Percentiles rank a stretch among this genome's conserved stretches.
phyloP scores from a whole-genome alignment of 2,888 invertebrate genomes.

The Drosophila koepferae region DNA sequence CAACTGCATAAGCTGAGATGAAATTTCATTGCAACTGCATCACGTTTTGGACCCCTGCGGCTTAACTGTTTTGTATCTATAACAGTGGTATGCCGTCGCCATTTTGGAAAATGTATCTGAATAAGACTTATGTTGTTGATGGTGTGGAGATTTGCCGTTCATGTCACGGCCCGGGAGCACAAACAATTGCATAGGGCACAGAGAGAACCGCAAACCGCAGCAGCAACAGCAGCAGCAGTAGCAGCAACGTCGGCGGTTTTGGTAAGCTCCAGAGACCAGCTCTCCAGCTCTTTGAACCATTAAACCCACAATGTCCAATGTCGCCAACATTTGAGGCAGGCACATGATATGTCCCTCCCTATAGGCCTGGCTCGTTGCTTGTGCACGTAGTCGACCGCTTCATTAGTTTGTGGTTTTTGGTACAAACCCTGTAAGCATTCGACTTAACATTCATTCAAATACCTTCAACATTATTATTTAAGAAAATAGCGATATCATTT shows the following conservation, averaged over 20 bases:
- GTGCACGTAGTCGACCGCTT: slow-evolving; percentile 46
- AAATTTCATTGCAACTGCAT: slow-evolving; percentile 56
- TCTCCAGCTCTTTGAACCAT: slow-evolving; percentile 65
- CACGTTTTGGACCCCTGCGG: slow-evolving; percentile 65
- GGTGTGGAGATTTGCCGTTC: slow-evolving; percentile 15
- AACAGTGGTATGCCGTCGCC: slow-evolving; percentile 54
- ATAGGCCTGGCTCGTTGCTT: slow-evolving; percentile 12
- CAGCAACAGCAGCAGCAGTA: slow-evolving; percentile 44
- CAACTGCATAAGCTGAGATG: slow-evolving; percentile 37
- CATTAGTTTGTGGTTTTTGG: slow-evolving; percentile 74
- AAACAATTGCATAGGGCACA: slow-evolving; percentile 75
- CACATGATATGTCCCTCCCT: slow-evolving; percentile 23
- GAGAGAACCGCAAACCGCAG: slow-evolving; percentile 76
- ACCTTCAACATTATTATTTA: slow-evolving; percentile 1
- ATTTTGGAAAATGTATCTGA: slow-evolving; percentile 70
- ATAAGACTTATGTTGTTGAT: slow-evolving; percentile 20
- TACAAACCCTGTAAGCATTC: slow-evolving; percentile 28
- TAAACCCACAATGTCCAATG: slow-evolving; percentile 62
- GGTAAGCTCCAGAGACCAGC: slow-evolving; percentile 67
- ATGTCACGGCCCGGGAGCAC: slow-evolving; percentile 61
- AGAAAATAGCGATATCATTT: slow-evolving; percentile 2
- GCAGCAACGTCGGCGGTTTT: slow-evolving; percentile 59
- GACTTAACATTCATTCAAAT: slow-evolving; percentile 24
- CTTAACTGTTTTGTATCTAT: slow-evolving; percentile 69
- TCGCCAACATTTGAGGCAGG: slow-evolving; percentile 35